Evolutionary conservation across 2,888 invertebrate genomes (phyloP), one percentile per base, ranked within the genome.

Genomic region (Xanthorhoe spadicearia): DNA sequence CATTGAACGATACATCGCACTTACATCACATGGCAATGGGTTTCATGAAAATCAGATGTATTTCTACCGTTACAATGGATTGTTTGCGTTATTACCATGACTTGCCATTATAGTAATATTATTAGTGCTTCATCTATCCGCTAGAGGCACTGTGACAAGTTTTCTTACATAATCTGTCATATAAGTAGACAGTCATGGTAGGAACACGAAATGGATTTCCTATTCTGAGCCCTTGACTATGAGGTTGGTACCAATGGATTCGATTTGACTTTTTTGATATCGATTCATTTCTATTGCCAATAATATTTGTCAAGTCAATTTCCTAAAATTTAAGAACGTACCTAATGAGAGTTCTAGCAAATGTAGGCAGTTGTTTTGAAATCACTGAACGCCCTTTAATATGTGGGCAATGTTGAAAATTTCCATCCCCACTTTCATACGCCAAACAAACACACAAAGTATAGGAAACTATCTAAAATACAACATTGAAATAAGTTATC

Each of bases 31-130:
- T 35, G 18, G 10, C 48, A 56, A 56, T 56, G 60, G 32, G 8
- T 13, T 52, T 53, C 10, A 65, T 66, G 61, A 53, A 1, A 13
- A 56, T 51, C 50, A 54, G 35, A 58, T 64, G 54, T 65, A 51
- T 50, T 17, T 38, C 46, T 56, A 61, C 10, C 8, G 48, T 32
- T 15, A 23, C 0, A 38, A 50, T 49, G 13, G 32, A 13, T 57
- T 18, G 13, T n/a, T n/a, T 23, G 23, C 23, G 23, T 23, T 4
- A 23, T 23, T 23, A 23, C 23, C 23, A 23, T 23, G 23, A 23
- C 23, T 23, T 23, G 23, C 23, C 23, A 23, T 3, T 4, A 3
- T 23, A 23, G 23, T 23, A 23, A 23, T 23, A 3, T 23, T 23
- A 23, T 23, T 23, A 23, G 23, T 23, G 4, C 23, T 23, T 23